Evolutionary conservation across 1,140 invertebrate species (phyloP).

Genomic region (Caenorhabditis brenneri): DNA sequence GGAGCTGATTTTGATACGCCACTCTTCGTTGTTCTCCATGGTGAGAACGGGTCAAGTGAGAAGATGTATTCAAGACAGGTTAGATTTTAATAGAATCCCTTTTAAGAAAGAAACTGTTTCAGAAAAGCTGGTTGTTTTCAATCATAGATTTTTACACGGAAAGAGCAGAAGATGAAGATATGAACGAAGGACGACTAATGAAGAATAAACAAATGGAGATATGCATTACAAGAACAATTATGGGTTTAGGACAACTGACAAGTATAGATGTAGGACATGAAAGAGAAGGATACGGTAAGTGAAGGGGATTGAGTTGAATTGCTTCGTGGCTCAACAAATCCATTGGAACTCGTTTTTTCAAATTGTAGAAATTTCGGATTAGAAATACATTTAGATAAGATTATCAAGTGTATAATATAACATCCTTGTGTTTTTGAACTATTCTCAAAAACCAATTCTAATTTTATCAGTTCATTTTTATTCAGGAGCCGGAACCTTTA

Average conservation of each 20-base stretch:
- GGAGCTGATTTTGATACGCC: conserved; percentile 53
- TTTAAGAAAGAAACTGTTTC: background rate
- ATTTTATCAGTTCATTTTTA: background rate
- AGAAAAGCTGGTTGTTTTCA: conserved; percentile 13
- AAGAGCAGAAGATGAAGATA: background rate
- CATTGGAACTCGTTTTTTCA: too few species aligned
- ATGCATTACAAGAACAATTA: conserved; percentile 41
- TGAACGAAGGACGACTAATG: conserved; percentile 51
- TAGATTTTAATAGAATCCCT: conserved; percentile 34
- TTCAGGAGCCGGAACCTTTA: conserved; percentile 59
- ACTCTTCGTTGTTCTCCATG: conserved; percentile 52
- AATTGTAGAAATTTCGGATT: too few species aligned
- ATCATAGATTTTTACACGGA: background rate
- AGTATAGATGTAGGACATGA: conserved; percentile 58
- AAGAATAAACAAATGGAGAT: conserved; percentile 53
- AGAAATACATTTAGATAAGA: too few species aligned
- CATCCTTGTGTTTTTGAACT: too few species aligned
- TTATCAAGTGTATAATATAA: too few species aligned
- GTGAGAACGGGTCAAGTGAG: conserved; percentile 46
- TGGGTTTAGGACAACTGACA: conserved; percentile 43
- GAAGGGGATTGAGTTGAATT: too few species aligned
- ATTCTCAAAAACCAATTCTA: too few species aligned
- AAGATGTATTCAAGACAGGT: conserved; percentile 20
- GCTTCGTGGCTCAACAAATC: too few species aligned
- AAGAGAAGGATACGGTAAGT: conserved; percentile 56